Conservation (phyloP, 2,888 invertebrate genomes). For the Lymantria monacha region DNA sequence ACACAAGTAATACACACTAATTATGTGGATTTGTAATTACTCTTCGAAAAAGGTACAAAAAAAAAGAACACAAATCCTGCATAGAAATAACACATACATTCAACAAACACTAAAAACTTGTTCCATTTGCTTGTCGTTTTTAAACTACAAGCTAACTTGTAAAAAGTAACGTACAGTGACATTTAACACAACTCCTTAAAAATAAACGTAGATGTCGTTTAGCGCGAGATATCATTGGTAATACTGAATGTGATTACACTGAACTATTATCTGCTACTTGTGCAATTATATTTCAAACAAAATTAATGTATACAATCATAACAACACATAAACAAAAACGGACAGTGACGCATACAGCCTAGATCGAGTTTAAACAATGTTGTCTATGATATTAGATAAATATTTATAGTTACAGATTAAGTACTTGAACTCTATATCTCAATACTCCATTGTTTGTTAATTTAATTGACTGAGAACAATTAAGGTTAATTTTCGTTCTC, state of each 20-base stretch:
- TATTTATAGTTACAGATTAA: slow-evolving; percentile 8
- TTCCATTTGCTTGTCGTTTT: slow-evolving; percentile 21
- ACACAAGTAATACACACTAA: too few species aligned
- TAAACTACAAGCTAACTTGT: slow-evolving; percentile 35
- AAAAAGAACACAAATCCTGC: neutral
- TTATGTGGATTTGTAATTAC: too few species aligned
- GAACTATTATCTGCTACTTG: neutral
- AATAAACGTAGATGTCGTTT: slow-evolving; percentile 12
- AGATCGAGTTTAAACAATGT: slow-evolving; percentile 21
- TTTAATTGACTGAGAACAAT: too few species aligned
- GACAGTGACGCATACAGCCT: slow-evolving; percentile 11
- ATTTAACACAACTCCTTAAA: slow-evolving; percentile 28
- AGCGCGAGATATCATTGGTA: slow-evolving; percentile 15
- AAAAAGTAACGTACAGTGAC: slow-evolving; percentile 37
- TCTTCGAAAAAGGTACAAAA: neutral
- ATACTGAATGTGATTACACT: neutral
- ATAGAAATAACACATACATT: slow-evolving; percentile 27
- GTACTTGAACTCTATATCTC: neutral
- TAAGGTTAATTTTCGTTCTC: too few species aligned
- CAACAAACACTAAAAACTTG: slow-evolving; percentile 8
- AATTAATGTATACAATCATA: slow-evolving; percentile 29
- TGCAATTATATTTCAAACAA: slow-evolving; percentile 11
- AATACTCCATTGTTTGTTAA: too few species aligned
- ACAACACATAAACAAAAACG: slow-evolving; percentile 22
- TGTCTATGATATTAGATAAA: slow-evolving; percentile 8